phyloP scores from a whole-genome alignment of 1,140 invertebrate species.

The Thaumetopoea pityocampa region DNA sequence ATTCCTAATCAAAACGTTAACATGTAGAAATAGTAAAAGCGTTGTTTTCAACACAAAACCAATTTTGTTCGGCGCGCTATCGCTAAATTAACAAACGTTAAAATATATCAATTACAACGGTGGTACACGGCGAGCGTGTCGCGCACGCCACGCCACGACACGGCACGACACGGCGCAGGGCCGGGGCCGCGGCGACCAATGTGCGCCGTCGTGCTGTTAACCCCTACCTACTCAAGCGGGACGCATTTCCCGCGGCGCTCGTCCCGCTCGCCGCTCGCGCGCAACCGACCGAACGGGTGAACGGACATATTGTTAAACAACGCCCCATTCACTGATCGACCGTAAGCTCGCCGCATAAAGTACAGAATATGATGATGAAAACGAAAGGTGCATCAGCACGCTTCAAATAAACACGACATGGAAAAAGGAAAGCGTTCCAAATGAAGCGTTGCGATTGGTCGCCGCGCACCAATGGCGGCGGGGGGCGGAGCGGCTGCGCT shows the following conservation, averaged over 20 bases:
- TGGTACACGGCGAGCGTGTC: too few species aligned
- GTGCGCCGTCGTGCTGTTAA: slow-evolving; percentile 1
- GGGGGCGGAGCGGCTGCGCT: slow-evolving; percentile 50
- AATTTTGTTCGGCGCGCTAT: too few species aligned
- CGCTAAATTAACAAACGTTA: slow-evolving; percentile 15
- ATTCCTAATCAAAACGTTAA: too few species aligned
- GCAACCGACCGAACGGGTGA: slow-evolving; percentile 66
- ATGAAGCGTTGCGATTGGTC: slow-evolving; percentile 68
- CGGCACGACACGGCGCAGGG: too few species aligned
- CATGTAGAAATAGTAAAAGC: too few species aligned
- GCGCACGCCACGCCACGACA: too few species aligned
- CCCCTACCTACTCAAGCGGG: slow-evolving; percentile 20
- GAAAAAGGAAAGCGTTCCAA: slow-evolving; percentile 66
- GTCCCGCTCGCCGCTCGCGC: slow-evolving; percentile 53
- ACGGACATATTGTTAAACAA: slow-evolving; percentile 44
- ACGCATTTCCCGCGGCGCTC: slow-evolving; percentile 32
- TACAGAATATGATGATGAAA: slow-evolving; percentile 18
- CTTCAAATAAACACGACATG: slow-evolving; percentile 68
- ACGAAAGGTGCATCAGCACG: slow-evolving; percentile 49
- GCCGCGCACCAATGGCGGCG: slow-evolving; percentile 58
- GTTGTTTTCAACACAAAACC: too few species aligned
- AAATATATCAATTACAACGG: slow-evolving; percentile 18
- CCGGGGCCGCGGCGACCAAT: slow-evolving; percentile 2
- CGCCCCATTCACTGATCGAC: slow-evolving; percentile 3
- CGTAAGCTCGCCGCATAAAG: slow-evolving; percentile 13